Evolutionary conservation across 2,888 invertebrate genomes (phyloP), one percentile per base, ranked within the genome.

Genomic region (Brachynemurus nebulosus): DNA sequence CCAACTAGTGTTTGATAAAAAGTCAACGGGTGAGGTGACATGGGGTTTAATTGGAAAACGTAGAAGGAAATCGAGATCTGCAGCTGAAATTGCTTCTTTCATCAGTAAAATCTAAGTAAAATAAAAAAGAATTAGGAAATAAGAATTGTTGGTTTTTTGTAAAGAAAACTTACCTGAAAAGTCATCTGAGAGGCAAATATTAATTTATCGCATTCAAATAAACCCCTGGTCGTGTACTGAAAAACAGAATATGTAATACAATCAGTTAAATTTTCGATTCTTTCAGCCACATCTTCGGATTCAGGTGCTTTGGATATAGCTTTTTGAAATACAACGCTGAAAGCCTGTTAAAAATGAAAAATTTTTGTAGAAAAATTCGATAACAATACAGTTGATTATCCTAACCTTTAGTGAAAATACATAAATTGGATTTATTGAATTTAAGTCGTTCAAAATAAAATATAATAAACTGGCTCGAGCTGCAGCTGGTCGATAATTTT

Each of bases 141-240:
- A 33, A 17, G 12, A 40, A 25, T 37, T 14, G 18, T 19, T 11
- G 39, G 7, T 18, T 47, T 30, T 6, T n/a, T n/a, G n/a, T n/a
- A n/a, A n/a, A 27, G 12, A 27, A 21, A 20, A 30, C 23, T 52
- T 60, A 86, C 89, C 74, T 88, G 88, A 62, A 96, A 93, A 9
- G 92, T 83, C 91, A 95, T 92, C 68, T 95, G 95, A 1, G 91
- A 86, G 4, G 89, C 85, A 65, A 95, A 95, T 58, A 93, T 95
- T 45, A 96, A 75, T 65, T 96, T 96, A 64, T 96, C 95, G 57
- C 88, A 88, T 67, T 96, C 95, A 62, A 96, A 96, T 38, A 96
- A 71, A 11, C 96, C 95, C 55, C 95, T 69, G 0, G 88, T 84
- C 3, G 95, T 95, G 66, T 96, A 96, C 64, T 90, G 85, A 60